These are phyloP conservation scores for Eunapius fragilis DNA, from an alignment of 37 sponge, comb jelly and placozoan species.

Conservation along the genomic window DNA sequence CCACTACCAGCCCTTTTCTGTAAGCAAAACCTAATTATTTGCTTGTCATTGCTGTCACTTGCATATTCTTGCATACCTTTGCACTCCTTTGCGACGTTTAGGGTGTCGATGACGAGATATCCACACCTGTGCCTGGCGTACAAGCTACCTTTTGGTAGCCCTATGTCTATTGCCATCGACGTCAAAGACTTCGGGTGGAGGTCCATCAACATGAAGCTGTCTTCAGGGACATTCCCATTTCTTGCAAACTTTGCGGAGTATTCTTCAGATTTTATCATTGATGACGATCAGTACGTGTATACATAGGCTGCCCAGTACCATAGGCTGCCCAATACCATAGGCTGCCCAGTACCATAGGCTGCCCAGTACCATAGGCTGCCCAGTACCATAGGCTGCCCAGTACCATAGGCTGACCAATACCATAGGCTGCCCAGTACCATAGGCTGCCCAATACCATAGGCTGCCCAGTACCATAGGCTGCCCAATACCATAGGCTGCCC, in stretches of 20 bases:
- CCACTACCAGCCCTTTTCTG: background rate
- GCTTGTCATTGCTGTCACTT: background rate
- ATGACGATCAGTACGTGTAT: conserved; percentile 48
- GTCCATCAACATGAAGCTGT: background rate
- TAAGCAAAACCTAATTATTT: background rate
- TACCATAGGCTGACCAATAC: no score
- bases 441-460: no score
- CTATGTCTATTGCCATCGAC: conserved; percentile 18
- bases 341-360: no score
- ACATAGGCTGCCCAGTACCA: no score
- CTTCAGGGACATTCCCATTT: background rate
- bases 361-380: no score
- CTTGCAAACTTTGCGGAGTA: background rate
- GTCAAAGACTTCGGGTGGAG: conserved; percentile 21
- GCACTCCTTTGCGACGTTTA: background rate
- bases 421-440: no score
- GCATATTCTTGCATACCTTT: background rate
- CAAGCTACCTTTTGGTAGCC: conserved; percentile 60
- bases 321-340: no score
- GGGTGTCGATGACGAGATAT: conserved; percentile 11
- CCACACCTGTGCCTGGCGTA: conserved; percentile 82
- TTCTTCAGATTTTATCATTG: background rate
- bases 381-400: no score
- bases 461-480: no score
- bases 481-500: no score